Conservation (phyloP, 2,113 vertebrate species). For the Sterrhoptilus dennistouni region DNA sequence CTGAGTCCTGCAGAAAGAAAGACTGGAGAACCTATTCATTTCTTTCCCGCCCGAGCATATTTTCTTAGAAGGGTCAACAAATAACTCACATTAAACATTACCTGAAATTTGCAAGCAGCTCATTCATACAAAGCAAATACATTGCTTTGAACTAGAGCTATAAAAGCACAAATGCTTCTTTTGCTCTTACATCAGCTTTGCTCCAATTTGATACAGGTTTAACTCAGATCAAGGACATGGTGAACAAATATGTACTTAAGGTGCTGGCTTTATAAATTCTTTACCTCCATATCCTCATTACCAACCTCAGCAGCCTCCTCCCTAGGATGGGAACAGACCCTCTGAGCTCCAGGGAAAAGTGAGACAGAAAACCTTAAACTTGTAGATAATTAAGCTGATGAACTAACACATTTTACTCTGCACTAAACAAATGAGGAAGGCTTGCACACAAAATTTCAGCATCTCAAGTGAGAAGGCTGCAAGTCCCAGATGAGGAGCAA, state of each 20-base stretch:
- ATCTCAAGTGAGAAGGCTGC: background rate
- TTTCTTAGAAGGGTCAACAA: background rate
- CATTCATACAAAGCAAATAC: background rate
- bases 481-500: background rate
- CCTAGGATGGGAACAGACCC: background rate
- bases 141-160: background rate
- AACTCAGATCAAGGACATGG: background rate
- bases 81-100: background rate
- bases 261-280: background rate
- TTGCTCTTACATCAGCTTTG: background rate
- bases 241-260: background rate
- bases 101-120: background rate
- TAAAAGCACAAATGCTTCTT: background rate
- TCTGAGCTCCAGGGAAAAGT: background rate
- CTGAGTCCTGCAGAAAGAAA: background rate
- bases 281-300: background rate
- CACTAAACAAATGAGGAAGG: background rate
- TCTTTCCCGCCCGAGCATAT: background rate
- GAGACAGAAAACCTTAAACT: background rate
- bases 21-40: background rate
- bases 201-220: background rate
- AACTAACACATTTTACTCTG: background rate
- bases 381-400: background rate
- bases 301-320: background rate
- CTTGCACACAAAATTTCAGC: background rate